phyloP scores from a whole-genome alignment of 2,888 invertebrate species.

The Cetonia aurata region DNA sequence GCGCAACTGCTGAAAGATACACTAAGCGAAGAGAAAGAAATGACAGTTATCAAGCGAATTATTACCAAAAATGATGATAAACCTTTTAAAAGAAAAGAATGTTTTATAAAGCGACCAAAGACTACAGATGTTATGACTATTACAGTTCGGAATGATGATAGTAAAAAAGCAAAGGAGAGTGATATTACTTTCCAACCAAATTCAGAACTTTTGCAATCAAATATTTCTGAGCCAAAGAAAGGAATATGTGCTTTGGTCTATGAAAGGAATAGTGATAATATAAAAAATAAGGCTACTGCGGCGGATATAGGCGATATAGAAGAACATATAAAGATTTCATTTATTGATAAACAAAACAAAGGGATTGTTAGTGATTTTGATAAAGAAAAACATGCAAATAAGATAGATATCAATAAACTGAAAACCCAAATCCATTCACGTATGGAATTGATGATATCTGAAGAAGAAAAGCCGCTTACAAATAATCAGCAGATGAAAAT shows the following conservation, averaged over 20 bases:
- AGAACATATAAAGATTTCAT: slow-evolving; percentile 10
- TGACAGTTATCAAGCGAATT: slow-evolving; percentile 9
- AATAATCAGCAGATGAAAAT: not conserved
- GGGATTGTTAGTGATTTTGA: slow-evolving; percentile 1
- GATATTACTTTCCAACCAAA: not conserved
- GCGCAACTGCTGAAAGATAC: not conserved
- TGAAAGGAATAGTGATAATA: slow-evolving; percentile 13
- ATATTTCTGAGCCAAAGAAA: slow-evolving; percentile 17
- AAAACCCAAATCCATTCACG: slow-evolving; percentile 29
- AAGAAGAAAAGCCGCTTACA: not conserved
- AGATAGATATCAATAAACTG: slow-evolving; percentile 32
- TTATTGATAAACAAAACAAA: slow-evolving; percentile 16
- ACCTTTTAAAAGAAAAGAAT: slow-evolving; percentile 53
- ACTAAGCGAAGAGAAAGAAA: slow-evolving; percentile 29
- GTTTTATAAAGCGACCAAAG: not conserved
- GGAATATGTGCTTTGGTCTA: slow-evolving; percentile 16
- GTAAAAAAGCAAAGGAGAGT: not conserved
- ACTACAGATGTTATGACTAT: not conserved
- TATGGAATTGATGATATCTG: slow-evolving; percentile 13
- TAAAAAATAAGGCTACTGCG: not conserved
- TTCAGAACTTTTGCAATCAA: not conserved
- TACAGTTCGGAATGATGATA: slow-evolving; percentile 12
- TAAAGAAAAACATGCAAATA: not conserved
- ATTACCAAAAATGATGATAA: slow-evolving; percentile 58
- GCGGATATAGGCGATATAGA: slow-evolving; percentile 14